Percentiles rank a stretch among this genome's conserved stretches.
phyloP scores from a whole-genome alignment of 2,113 vertebrate genomes.

The Fukomys damarensis region DNA sequence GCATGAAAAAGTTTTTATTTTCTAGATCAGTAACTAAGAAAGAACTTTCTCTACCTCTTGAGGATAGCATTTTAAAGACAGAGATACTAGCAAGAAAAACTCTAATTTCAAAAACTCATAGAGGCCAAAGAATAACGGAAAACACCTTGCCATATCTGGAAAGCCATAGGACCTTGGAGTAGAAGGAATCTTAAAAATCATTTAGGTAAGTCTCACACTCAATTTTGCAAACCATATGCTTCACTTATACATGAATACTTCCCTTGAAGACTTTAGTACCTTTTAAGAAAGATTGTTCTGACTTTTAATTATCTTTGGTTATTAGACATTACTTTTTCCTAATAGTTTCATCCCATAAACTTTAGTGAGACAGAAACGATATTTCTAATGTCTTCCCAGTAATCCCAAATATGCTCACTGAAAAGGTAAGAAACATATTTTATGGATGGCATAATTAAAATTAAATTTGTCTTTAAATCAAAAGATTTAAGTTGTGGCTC shows the following conservation, averaged over 20 bases:
- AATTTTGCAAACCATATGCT: background rate
- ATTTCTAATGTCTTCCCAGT: background rate
- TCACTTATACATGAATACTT: background rate
- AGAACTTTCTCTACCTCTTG: background rate
- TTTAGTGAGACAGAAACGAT: background rate
- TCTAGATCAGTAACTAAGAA: constrained; percentile 35
- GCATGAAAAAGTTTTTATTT: constrained; percentile 37
- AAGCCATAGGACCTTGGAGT: background rate
- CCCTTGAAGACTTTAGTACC: background rate
- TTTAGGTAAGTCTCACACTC: background rate
- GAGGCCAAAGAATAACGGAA: background rate
- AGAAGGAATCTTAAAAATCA: background rate
- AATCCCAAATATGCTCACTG: background rate
- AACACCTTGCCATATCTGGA: background rate
- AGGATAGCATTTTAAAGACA: background rate
- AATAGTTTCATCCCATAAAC: background rate
- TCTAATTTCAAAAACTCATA: constrained; percentile 9
- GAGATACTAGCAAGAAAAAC: background rate
- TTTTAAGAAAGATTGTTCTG: background rate
- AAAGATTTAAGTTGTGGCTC: background rate
- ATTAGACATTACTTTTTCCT: background rate
- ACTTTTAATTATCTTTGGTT: background rate
- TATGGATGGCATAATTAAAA: constrained; percentile 13
- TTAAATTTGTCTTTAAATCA: background rate
- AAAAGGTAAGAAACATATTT: constrained; percentile 2